Evolutionary conservation across 2,797 vertebrate species (phyloP).

Genomic region (Melanotaenia trifasciata): DNA sequence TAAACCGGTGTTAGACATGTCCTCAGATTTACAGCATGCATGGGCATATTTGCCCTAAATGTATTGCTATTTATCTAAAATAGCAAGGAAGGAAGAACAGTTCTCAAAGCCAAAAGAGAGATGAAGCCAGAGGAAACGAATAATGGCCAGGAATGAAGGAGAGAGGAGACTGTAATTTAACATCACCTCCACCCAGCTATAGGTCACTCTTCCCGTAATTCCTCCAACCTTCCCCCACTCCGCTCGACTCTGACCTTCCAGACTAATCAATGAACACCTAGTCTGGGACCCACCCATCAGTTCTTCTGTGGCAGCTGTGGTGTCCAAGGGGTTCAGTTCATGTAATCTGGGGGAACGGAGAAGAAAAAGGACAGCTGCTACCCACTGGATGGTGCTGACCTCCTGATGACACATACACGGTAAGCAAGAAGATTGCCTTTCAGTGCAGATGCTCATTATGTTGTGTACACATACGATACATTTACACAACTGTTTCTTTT

Average conservation of each 20-base stretch:
- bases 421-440: slow-evolving; percentile 49
- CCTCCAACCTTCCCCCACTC: neutral
- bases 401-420: slow-evolving; percentile 44
- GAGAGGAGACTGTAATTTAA: slow-evolving; percentile 14
- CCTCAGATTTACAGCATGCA: too few relatives aligned
- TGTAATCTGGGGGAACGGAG: slow-evolving; percentile 52
- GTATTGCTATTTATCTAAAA: neutral
- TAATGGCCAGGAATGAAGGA: slow-evolving; percentile 3
- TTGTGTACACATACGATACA: slow-evolving; percentile 11
- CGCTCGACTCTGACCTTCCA: slow-evolving; percentile 53
- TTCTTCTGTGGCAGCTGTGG: slow-evolving; percentile 38
- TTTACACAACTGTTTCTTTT: neutral
- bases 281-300: slow-evolving; percentile 52
- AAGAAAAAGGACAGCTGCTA: slow-evolving; percentile 68
- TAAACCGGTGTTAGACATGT: neutral
- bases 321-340: slow-evolving; percentile 29
- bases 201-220: slow-evolving; percentile 43
- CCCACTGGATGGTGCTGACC: slow-evolving; percentile 65
- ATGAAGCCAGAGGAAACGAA: slow-evolving; percentile 3
- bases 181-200: slow-evolving; percentile 4
- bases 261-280: slow-evolving; percentile 72
- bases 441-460: slow-evolving; percentile 65
- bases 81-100: neutral
- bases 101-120: neutral
- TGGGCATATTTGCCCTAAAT: too few relatives aligned